Percentiles rank a stretch among this genome's conserved stretches.
phyloP scores from a whole-genome alignment of 2,113 vertebrate species.

The Upupa epops region DNA sequence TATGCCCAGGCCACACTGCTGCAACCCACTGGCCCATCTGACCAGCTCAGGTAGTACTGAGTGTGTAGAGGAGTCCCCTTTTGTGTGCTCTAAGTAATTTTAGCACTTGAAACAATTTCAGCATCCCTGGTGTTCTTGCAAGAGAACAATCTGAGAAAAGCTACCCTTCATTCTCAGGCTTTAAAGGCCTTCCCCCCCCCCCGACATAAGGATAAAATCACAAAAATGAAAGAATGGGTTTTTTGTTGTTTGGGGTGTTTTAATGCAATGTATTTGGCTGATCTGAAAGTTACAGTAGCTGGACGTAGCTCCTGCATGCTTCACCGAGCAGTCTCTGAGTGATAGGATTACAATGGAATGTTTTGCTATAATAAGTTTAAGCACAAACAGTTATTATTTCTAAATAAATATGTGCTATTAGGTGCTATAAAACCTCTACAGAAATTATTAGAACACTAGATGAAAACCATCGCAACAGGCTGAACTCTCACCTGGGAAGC shows the following conservation, averaged over 20 bases:
- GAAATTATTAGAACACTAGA: not conserved
- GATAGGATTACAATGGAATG: not conserved
- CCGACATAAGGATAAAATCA: not conserved
- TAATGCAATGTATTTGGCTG: not conserved
- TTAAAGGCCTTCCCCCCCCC: not conserved
- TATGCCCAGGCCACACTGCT: not conserved
- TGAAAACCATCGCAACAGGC: not conserved
- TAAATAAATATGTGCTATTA: not conserved
- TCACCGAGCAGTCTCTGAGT: not conserved
- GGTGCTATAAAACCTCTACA: not conserved
- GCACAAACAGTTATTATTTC: not conserved
- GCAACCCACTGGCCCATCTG: not conserved
- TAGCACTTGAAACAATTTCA: not conserved
- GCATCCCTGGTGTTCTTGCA: not conserved
- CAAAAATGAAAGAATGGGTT: not conserved
- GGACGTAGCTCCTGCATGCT: not conserved
- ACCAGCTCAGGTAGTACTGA: accelerated
- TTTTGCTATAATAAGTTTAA: not conserved
- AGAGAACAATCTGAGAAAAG: not conserved
- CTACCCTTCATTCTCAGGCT: not conserved
- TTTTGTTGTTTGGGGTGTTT: not conserved
- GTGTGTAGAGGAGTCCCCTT: accelerated
- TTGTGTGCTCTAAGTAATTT: not conserved
- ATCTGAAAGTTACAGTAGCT: not conserved
- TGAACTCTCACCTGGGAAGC: not conserved